Conservation (phyloP, 2,888 invertebrate genomes). For the Eupithecia insigniata region DNA sequence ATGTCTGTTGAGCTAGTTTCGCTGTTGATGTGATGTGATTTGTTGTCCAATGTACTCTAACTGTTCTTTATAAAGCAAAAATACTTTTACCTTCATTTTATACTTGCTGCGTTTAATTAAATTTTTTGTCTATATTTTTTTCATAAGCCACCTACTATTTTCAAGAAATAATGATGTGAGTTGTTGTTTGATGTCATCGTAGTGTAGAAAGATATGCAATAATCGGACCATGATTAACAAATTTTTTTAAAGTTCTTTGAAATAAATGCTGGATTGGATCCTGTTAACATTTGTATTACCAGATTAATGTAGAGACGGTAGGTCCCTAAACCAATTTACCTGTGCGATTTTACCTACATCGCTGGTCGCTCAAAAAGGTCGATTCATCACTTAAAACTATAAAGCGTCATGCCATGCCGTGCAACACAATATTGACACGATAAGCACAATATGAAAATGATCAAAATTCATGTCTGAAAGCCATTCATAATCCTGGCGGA, state of each 20-base stretch:
- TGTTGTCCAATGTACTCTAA: neutral
- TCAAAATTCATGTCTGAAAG: slow-evolving; percentile 13
- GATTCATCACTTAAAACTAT: slow-evolving; percentile 28
- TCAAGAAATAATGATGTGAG: no score
- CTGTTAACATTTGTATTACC: neutral
- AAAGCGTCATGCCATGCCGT: slow-evolving; percentile 40
- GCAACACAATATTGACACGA: slow-evolving; percentile 36
- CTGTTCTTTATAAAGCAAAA: neutral
- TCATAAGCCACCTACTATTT: no score
- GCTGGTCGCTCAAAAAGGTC: neutral
- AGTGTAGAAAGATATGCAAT: neutral
- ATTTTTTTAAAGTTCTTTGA: neutral
- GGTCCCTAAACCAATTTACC: neutral
- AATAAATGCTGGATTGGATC: neutral
- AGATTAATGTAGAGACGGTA: neutral
- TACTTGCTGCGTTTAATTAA: neutral
- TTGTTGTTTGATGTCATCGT: neutral
- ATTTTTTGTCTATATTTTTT: no score
- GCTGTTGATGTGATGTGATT: neutral
- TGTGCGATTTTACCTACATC: neutral
- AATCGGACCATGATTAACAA: neutral
- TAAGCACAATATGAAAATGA: slow-evolving; percentile 29
- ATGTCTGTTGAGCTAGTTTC: neutral
- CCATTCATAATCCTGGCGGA: neutral
- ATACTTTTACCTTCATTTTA: neutral